Evolutionary conservation across 2,113 vertebrate genomes (phyloP).

Genomic region (Tragelaphus strepsiceros): DNA sequence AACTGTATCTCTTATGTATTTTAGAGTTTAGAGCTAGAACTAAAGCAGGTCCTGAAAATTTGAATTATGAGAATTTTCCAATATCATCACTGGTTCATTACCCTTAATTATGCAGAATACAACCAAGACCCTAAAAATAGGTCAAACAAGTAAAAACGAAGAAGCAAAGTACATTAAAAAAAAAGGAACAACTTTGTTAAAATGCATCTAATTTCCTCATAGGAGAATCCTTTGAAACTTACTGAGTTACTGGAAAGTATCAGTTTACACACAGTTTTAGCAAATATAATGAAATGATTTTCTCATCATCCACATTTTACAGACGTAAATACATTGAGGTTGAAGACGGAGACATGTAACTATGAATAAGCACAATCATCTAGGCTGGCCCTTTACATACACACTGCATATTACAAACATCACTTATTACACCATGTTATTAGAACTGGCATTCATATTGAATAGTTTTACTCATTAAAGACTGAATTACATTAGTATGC

Average conservation of each 20-base stretch:
- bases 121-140: background rate
- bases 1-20: conserved; percentile 5
- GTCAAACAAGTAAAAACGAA: conserved; percentile 14
- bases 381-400: background rate
- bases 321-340: background rate
- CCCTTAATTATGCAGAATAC: background rate
- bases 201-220: background rate
- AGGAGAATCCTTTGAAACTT: background rate
- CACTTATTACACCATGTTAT: background rate
- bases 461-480: background rate
- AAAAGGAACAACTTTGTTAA: background rate
- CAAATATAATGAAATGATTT: conserved; percentile 2
- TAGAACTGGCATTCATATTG: background rate
- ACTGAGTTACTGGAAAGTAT: background rate
- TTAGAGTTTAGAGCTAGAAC: background rate
- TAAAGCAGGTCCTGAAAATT: background rate
- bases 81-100: conserved; percentile 10
- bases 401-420: background rate
- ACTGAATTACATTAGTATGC: background rate
- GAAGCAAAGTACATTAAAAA: background rate
- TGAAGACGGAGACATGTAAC: background rate
- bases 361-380: background rate
- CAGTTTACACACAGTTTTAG: background rate
- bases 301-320: background rate
- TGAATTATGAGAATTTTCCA: conserved; percentile 12